These are phyloP conservation scores for Bombus cullumanus DNA, from an alignment of 1,140 invertebrate genomes.

Conservation along the genomic window DNA sequence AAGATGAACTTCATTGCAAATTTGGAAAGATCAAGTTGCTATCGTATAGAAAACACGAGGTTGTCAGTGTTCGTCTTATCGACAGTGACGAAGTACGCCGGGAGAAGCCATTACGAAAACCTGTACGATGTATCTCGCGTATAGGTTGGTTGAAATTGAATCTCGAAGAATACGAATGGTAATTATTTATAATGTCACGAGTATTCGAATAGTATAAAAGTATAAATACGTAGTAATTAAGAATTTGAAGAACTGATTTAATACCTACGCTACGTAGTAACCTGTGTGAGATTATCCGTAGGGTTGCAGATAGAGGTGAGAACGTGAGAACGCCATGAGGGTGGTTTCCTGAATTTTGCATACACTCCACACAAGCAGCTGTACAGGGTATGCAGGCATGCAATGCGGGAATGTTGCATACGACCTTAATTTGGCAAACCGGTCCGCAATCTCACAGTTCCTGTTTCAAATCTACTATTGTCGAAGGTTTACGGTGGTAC, in stretches of 20 bases:
- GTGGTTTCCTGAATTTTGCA: constrained; percentile 32
- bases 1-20: too few relatives aligned
- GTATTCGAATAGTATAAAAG: too few relatives aligned
- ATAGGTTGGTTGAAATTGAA: too few relatives aligned
- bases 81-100: too few relatives aligned
- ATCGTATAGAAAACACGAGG: too few relatives aligned
- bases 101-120: too few relatives aligned
- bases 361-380: constrained; percentile 14
- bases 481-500: neutral
- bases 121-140: too few relatives aligned
- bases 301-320: neutral
- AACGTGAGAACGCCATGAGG: neutral
- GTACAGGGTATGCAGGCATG: neutral
- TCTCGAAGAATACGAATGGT: too few relatives aligned
- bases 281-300: neutral
- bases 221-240: too few relatives aligned
- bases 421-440: constrained; percentile 30
- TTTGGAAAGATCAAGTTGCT: too few relatives aligned
- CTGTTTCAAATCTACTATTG: neutral
- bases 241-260: neutral
- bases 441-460: constrained; percentile 4
- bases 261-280: neutral
- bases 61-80: too few relatives aligned
- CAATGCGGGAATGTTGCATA: constrained; percentile 12
- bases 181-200: too few relatives aligned